Conservation (phyloP, 2,113 vertebrate genomes). For the Terrapene triunguis region DNA sequence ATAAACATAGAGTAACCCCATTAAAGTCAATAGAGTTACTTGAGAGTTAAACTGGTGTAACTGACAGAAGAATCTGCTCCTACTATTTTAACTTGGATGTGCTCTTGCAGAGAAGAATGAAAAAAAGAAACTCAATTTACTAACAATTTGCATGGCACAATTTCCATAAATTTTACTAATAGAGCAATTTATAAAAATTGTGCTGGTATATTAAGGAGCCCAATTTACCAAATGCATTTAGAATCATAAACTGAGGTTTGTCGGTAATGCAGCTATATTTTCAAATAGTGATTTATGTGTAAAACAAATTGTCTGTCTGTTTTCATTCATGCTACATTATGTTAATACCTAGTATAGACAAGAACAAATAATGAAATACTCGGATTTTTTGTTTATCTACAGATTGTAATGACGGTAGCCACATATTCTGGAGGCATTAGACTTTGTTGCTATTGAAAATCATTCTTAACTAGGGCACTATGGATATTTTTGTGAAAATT, state of each 20-base stretch:
- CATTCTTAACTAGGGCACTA: conserved; percentile 1
- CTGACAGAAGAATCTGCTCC: conserved; percentile 30
- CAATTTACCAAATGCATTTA: conserved; percentile 71
- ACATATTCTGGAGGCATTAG: conserved; percentile 12
- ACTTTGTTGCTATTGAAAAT: conserved; percentile 19
- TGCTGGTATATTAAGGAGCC: conserved; percentile 51
- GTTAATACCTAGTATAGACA: conserved; percentile 26
- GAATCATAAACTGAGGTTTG: conserved; percentile 58
- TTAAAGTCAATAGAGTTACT: not conserved
- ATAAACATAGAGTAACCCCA: not conserved
- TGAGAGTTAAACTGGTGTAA: not conserved
- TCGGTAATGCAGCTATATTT: conserved; percentile 56
- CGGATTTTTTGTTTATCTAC: conserved; percentile 34
- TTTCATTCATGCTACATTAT: conserved; percentile 40
- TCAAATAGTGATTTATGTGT: conserved; percentile 43
- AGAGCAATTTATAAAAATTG: conserved; percentile 74
- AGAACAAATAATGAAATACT: conserved; percentile 45
- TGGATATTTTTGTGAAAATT: conserved; percentile 16
- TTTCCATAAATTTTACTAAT: conserved; percentile 74
- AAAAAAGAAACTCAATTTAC: conserved; percentile 61
- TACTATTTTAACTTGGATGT: conserved; percentile 30
- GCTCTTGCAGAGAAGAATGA: conserved; percentile 30
- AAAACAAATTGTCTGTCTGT: conserved; percentile 63
- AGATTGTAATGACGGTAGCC: not conserved
- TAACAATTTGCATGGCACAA: conserved; percentile 49